phyloP scores from a whole-genome alignment of 2,797 vertebrate species.

The Hyperoplus lanceolatus region DNA sequence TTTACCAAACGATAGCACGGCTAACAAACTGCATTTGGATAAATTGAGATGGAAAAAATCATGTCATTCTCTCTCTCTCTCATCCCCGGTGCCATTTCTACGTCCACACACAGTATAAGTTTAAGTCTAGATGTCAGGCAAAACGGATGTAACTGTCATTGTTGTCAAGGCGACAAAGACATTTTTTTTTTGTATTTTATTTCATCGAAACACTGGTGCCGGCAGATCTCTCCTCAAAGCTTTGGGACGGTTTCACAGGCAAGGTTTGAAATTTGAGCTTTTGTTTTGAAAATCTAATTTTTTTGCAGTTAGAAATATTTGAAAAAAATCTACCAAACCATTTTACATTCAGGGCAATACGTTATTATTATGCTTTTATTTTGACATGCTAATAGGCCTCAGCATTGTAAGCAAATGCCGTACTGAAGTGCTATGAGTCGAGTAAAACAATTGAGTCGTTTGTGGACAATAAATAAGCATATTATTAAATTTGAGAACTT shows the following conservation, averaged over 20 bases:
- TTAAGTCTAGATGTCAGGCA: slow-evolving; percentile 80
- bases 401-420: not conserved
- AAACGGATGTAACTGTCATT: slow-evolving; percentile 79
- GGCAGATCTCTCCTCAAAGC: slow-evolving; percentile 79
- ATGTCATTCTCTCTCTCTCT: slow-evolving; percentile 55
- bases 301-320: not conserved
- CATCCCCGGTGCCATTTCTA: slow-evolving; percentile 85
- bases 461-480: not conserved
- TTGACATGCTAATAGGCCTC: not conserved
- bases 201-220: slow-evolving; percentile 79
- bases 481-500: not conserved
- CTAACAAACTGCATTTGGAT: slow-evolving; percentile 17
- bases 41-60: slow-evolving; percentile 57
- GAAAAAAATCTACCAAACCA: slow-evolving; percentile 21
- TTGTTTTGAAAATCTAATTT: not conserved
- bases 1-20: slow-evolving; percentile 26
- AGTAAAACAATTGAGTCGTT: not conserved
- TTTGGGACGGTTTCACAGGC: slow-evolving; percentile 70
- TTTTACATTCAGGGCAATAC: slow-evolving; percentile 40
- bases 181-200: slow-evolving; percentile 62
- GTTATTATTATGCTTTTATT: slow-evolving; percentile 3
- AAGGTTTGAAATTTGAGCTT: slow-evolving; percentile 48
- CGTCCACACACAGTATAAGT: slow-evolving; percentile 46
- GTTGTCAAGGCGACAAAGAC: slow-evolving; percentile 46
- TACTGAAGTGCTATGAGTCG: slow-evolving; percentile 7